Percentiles rank a stretch among this genome's conserved stretches.
These are phyloP conservation scores for Macrosoma leucophasiata DNA, from an alignment of 2,888 invertebrate genomes.

Conservation along the genomic window DNA sequence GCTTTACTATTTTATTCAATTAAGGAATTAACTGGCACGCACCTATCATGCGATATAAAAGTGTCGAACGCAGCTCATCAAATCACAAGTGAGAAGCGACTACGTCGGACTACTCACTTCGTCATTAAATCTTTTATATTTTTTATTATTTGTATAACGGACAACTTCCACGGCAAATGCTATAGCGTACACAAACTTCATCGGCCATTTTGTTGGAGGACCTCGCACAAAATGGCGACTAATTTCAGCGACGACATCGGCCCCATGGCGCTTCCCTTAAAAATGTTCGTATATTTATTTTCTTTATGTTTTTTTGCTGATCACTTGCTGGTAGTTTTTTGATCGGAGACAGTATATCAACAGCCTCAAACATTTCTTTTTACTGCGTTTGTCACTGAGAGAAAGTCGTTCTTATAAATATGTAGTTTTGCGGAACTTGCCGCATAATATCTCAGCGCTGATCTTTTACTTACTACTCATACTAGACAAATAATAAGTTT, in stretches of 20 bases:
- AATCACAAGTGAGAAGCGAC: conserved; percentile 75
- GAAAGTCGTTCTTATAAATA: no score
- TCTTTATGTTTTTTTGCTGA: conserved; percentile 1
- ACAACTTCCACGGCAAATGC: conserved; percentile 36
- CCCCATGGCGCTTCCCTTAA: conserved; percentile 61
- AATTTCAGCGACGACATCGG: conserved; percentile 57
- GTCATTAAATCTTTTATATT: conserved; percentile 40
- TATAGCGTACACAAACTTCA: conserved; percentile 32
- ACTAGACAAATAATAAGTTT: no score
- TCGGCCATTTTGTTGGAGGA: conserved; percentile 37
- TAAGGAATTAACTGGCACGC: conserved; percentile 73
- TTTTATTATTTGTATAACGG: conserved; percentile 26
- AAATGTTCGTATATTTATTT: conserved; percentile 51
- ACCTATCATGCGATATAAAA: conserved; percentile 63
- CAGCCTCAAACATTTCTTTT: not conserved
- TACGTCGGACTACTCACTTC: conserved; percentile 74
- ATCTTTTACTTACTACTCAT: no score
- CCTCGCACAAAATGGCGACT: conserved; percentile 55
- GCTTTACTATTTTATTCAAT: conserved; percentile 74
- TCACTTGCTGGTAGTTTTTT: not conserved
- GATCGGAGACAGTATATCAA: not conserved
- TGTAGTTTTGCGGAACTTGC: no score
- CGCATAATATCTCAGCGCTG: no score
- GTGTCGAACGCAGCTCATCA: conserved; percentile 26
- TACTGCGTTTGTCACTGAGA: no score